Percentiles rank a stretch among this genome's conserved stretches.
Conservation (phyloP, 2,797 vertebrate genomes). For the Bradypodion ventrale region DNA sequence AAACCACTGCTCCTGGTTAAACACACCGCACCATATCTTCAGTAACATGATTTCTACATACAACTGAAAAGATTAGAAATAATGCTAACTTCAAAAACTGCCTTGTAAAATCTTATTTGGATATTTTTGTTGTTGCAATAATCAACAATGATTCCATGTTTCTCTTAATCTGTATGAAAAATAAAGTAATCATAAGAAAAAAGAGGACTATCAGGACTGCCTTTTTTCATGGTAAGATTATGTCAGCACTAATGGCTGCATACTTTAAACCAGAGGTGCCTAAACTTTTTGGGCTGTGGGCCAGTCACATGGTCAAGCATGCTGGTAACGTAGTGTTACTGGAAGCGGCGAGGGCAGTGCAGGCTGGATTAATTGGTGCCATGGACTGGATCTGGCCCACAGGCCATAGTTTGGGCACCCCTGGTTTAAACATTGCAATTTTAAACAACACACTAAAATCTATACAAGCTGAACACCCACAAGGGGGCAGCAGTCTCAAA, state of each 20-base stretch:
- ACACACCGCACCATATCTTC: background rate
- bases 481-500: constrained; percentile 67
- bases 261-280: too few species aligned
- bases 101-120: background rate
- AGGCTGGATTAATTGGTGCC: too few species aligned
- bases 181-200: constrained; percentile 20
- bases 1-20: background rate
- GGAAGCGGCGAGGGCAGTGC: too few species aligned
- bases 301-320: too few species aligned
- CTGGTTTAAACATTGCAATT: background rate
- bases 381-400: too few species aligned
- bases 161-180: background rate
- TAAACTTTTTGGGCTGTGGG: too few species aligned
- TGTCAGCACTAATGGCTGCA: background rate
- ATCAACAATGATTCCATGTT: background rate
- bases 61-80: background rate
- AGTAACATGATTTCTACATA: background rate
- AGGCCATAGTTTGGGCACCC: too few species aligned
- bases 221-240: constrained; percentile 41
- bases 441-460: constrained; percentile 44
- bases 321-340: too few species aligned
- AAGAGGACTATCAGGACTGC: constrained; percentile 28
- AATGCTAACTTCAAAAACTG: background rate
- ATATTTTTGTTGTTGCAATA: background rate
- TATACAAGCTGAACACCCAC: constrained; percentile 40